Conservation (phyloP, 2,888 invertebrate genomes). For the Rugalucina vietnamica region DNA sequence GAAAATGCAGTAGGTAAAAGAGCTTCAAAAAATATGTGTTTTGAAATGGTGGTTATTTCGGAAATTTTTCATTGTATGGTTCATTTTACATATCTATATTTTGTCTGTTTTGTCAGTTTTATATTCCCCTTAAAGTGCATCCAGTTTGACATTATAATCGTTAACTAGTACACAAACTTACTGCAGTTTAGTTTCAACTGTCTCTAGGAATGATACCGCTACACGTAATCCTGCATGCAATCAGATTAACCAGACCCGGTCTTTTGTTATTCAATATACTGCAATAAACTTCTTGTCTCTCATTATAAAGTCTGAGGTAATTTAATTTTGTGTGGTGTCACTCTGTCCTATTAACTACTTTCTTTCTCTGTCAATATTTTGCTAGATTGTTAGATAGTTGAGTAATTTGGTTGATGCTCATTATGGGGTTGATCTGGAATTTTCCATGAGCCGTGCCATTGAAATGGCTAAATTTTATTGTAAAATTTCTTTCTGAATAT, state of each 20-base stretch:
- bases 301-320: background rate
- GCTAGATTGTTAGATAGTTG: constrained; percentile 12
- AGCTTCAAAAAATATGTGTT: no score
- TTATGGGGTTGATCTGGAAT: background rate
- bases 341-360: constrained; percentile 1
- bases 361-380: constrained; percentile 1
- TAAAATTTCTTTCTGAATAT: no score
- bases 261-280: constrained; percentile 1
- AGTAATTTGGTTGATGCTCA: background rate
- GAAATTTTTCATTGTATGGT: background rate
- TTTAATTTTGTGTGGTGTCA: constrained; percentile 12
- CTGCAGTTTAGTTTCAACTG: constrained; percentile 3
- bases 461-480: no score
- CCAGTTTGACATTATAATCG: background rate
- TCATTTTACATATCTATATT: background rate
- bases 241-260: background rate
- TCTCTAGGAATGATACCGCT: background rate
- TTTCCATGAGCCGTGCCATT: background rate
- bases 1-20: no score
- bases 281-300: background rate
- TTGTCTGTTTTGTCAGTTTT: constrained; percentile 11
- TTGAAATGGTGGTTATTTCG: no score
- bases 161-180: constrained; percentile 9
- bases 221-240: background rate
- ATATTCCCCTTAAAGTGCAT: constrained; percentile 9